Base-by-base conservation (phyloP, 2,888 invertebrate species). In the Andrena hattorfiana region DNA sequence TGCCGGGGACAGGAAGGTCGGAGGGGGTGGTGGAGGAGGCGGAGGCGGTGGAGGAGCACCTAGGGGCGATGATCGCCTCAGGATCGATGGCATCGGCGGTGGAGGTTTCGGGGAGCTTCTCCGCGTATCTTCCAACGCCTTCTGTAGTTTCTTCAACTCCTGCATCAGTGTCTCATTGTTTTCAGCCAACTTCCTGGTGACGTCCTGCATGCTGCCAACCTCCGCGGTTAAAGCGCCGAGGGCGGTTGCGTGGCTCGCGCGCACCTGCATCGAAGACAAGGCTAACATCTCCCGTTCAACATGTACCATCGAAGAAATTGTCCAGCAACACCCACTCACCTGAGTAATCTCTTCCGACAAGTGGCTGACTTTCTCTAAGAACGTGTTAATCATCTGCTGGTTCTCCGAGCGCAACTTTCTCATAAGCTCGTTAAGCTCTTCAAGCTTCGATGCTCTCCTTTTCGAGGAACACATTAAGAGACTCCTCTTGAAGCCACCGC, bases 271-370 rank as follows among this genome's bases (percentile, higher is more conserved):
- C 16, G 13, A 51, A 62, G 32, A 28, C 1, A 2, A 66, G n/a
- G 30, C 10, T 70, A 70, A 51, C 7, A 35, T 62, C 68, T 59
- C 30, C 54, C 51, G 32, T n/a, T 28, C 28, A 42, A 76, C 54
- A 51, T 54, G 28, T 62, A 23, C 0, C 16, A n/a, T 2, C n/a
- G 60, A 16, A 5, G 16, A 20, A 49, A 69, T 2, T 0, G 5
- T 56, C 8, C 59, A n/a, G 13, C 35, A 35, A 5, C 20, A 6
- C 23, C 8, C 7, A 13, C 7, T 13, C 42, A 85, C 92, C 87
- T 91, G 88, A n/a, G 67, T 69, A 62, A 92, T 71, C 73, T 92
- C 89, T 20, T 86, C 82, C 0, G 90, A 85, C 16, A 92, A 72
- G 48, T 48, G 62, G 30, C 59, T 77, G 0, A 91, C 54, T 86